phyloP scores from a whole-genome alignment of 53 echinoderm and acorn worm genomes.

The Echinarachnius parma region DNA sequence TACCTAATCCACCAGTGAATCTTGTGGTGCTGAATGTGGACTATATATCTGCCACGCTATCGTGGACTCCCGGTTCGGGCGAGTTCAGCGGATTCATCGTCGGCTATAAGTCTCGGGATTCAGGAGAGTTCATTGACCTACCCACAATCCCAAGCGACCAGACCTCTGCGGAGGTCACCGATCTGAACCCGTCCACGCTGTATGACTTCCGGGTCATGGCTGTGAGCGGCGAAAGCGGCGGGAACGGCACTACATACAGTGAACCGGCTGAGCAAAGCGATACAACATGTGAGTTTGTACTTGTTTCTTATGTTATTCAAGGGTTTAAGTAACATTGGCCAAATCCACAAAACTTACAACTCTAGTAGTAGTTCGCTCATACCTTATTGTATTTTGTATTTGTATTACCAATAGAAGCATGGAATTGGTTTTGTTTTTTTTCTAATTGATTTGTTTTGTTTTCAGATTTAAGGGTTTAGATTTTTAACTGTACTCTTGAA shows the following conservation, averaged over 20 bases:
- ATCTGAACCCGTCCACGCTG: background rate
- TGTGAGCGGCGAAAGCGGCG: conserved; percentile 5
- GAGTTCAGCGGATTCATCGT: conserved; percentile 36
- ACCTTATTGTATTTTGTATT: too few relatives aligned
- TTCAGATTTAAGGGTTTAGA: too few relatives aligned
- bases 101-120: background rate
- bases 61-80: conserved; percentile 29
- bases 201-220: conserved; percentile 20
- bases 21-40: background rate
- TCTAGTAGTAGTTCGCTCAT: too few relatives aligned
- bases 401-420: too few relatives aligned
- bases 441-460: too few relatives aligned
- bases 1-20: conserved; percentile 24
- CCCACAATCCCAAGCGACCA: background rate
- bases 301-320: background rate
- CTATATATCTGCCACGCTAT: conserved; percentile 24
- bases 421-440: too few relatives aligned
- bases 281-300: conserved; percentile 34
- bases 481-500: too few relatives aligned
- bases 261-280: background rate
- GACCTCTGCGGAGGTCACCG: background rate
- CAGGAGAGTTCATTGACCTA: too few relatives aligned
- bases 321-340: too few relatives aligned
- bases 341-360: too few relatives aligned
- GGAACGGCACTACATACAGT: conserved; percentile 16